Evolutionary conservation across 2,113 vertebrate species (phyloP).

Genomic region (Capreolus pygargus): DNA sequence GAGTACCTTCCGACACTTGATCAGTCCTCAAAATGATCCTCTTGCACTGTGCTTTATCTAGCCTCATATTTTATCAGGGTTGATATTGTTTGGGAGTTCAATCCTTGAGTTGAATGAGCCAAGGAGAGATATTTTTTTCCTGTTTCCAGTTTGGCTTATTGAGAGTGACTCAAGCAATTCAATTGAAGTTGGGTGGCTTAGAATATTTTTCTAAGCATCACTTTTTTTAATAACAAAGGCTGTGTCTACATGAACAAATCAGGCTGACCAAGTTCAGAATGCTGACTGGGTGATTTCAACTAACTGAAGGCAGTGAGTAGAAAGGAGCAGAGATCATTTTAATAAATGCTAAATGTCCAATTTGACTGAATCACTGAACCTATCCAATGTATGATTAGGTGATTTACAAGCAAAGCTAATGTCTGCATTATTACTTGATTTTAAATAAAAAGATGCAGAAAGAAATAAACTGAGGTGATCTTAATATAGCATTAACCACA

Average conservation of each 20-base stretch:
- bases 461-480: neutral
- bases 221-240: constrained; percentile 26
- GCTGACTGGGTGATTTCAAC: neutral
- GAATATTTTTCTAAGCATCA: constrained; percentile 23
- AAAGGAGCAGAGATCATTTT: neutral
- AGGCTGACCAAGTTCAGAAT: constrained; percentile 5
- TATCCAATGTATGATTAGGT: neutral
- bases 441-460: neutral
- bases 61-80: constrained; percentile 51
- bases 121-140: neutral
- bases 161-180: constrained; percentile 27
- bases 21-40: constrained; percentile 28
- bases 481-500: neutral
- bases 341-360: constrained; percentile 16
- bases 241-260: neutral
- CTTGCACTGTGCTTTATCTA: constrained; percentile 44
- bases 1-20: constrained; percentile 8
- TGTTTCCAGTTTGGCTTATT: constrained; percentile 21
- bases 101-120: constrained; percentile 35
- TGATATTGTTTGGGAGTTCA: constrained; percentile 46
- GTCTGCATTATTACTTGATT: neutral
- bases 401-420: neutral
- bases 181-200: neutral
- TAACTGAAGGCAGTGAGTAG: neutral
- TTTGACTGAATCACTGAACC: neutral